phyloP scores from a whole-genome alignment of 2,797 vertebrate genomes.

The Paramormyrops hopkinsi region DNA sequence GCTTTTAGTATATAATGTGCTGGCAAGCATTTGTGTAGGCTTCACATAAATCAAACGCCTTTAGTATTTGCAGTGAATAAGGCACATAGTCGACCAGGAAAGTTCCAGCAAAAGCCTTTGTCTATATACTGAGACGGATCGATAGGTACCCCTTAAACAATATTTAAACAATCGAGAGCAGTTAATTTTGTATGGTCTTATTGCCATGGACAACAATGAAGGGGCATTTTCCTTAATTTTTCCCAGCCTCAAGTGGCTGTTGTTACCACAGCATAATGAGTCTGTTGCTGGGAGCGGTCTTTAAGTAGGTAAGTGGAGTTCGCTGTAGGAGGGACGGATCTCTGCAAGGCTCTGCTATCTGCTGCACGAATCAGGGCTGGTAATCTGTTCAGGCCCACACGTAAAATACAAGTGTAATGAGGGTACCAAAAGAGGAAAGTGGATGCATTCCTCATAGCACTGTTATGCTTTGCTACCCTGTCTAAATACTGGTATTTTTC shows the following conservation, averaged over 20 bases:
- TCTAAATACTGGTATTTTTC: background rate
- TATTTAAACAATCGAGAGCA: background rate
- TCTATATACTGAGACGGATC: background rate
- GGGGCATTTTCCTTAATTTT: slow-evolving; percentile 41
- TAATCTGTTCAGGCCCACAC: slow-evolving; percentile 28
- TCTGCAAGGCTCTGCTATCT: slow-evolving; percentile 42
- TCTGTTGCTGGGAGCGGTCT: slow-evolving; percentile 20
- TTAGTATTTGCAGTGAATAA: slow-evolving; percentile 7
- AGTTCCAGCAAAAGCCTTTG: background rate
- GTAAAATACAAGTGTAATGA: background rate
- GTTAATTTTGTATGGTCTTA: background rate
- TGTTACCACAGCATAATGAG: slow-evolving; percentile 33
- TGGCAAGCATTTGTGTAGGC: slow-evolving; percentile 44
- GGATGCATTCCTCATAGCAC: background rate
- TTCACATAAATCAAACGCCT: slow-evolving; percentile 49
- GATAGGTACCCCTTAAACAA: background rate
- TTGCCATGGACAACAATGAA: slow-evolving; percentile 19
- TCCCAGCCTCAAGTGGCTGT: slow-evolving; percentile 18
- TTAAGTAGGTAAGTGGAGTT: background rate
- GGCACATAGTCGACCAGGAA: background rate
- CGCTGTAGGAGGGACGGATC: slow-evolving; percentile 30
- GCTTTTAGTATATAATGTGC: slow-evolving; percentile 61
- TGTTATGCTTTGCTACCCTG: background rate
- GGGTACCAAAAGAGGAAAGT: background rate
- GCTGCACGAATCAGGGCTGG: background rate